These are phyloP conservation scores for Caenorhabditis plicata DNA, from an alignment of 2,888 invertebrate species.

Conservation along the genomic window DNA sequence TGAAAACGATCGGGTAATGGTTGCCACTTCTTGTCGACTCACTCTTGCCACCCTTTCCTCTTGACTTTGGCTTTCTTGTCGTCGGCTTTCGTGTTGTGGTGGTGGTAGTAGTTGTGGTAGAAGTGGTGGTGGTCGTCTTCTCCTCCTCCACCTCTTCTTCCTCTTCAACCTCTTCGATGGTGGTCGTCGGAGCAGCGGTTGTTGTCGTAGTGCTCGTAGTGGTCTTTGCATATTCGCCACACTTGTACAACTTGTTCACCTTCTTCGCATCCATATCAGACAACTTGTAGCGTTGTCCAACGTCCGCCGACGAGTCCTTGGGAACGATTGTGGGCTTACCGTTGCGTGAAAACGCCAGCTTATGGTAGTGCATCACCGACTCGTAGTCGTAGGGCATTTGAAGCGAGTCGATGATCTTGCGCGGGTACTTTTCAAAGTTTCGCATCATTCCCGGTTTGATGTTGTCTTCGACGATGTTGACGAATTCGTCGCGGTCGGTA, in stretches of 20 bases:
- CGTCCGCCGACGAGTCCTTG: slow-evolving; percentile 58
- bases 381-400: slow-evolving; percentile 78
- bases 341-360: slow-evolving; percentile 69
- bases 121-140: slow-evolving; percentile 13
- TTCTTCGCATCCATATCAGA: slow-evolving; percentile 58
- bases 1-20: slow-evolving; percentile 18
- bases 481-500: slow-evolving; percentile 77
- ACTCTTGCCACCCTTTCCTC: slow-evolving; percentile 31
- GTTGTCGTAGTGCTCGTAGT: slow-evolving; percentile 39
- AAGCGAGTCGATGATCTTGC: slow-evolving; percentile 67
- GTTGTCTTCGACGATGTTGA: slow-evolving; percentile 77
- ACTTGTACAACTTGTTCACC: slow-evolving; percentile 67
- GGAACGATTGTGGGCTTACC: slow-evolving; percentile 69
- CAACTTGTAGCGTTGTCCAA: slow-evolving; percentile 63
- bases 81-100: slow-evolving; percentile 19
- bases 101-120: slow-evolving; percentile 20
- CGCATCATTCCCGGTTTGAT: slow-evolving; percentile 70
- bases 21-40: slow-evolving; percentile 1
- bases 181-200: slow-evolving; percentile 16
- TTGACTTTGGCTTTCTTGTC: slow-evolving; percentile 17
- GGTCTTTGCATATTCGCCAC: slow-evolving; percentile 53
- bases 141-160: neutral
- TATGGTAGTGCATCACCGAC: slow-evolving; percentile 76
- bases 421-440: slow-evolving; percentile 69
- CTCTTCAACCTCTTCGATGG: slow-evolving; percentile 2